These are phyloP conservation scores for Lamellibrachia columna DNA, from an alignment of 2,888 invertebrate genomes.

Conservation along the genomic window DNA sequence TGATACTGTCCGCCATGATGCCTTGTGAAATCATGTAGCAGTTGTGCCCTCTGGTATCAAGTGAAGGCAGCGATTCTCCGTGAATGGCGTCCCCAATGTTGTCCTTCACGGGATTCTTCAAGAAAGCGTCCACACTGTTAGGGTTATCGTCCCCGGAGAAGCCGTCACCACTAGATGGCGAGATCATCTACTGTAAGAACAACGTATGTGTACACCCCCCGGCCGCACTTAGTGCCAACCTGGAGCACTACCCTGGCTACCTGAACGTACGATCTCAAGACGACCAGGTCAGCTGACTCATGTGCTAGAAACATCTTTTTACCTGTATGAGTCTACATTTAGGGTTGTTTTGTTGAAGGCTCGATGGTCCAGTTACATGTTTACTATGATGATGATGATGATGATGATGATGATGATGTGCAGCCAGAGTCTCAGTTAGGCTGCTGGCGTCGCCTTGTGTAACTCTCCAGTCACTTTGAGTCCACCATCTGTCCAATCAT, in stretches of 20 bases:
- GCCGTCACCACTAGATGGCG: constrained; percentile 67
- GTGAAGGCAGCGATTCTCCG: not conserved
- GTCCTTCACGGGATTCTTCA: constrained; percentile 61
- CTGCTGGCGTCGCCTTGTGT: too few species aligned
- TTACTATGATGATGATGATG: too few species aligned
- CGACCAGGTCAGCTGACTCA: constrained; percentile 59
- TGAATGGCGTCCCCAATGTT: constrained; percentile 32
- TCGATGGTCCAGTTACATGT: too few species aligned
- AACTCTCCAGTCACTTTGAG: too few species aligned
- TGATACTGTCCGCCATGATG: not conserved
- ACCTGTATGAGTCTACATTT: too few species aligned
- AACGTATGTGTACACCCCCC: constrained; percentile 98
- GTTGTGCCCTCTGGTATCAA: not conserved
- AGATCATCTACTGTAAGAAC: constrained; percentile 78
- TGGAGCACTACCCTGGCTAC: constrained; percentile 91
- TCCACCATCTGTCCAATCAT: too few species aligned
- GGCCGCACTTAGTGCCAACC: constrained; percentile 77
- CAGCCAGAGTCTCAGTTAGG: too few species aligned
- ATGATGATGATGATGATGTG: too few species aligned
- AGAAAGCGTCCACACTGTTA: constrained; percentile 62
- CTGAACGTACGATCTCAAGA: constrained; percentile 79
- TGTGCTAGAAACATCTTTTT: too few species aligned
- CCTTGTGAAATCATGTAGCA: not conserved
- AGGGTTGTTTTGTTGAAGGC: too few species aligned
- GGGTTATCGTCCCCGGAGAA: constrained; percentile 55